phyloP scores from a whole-genome alignment of 2,797 vertebrate species.

The Sebastes cheni region DNA sequence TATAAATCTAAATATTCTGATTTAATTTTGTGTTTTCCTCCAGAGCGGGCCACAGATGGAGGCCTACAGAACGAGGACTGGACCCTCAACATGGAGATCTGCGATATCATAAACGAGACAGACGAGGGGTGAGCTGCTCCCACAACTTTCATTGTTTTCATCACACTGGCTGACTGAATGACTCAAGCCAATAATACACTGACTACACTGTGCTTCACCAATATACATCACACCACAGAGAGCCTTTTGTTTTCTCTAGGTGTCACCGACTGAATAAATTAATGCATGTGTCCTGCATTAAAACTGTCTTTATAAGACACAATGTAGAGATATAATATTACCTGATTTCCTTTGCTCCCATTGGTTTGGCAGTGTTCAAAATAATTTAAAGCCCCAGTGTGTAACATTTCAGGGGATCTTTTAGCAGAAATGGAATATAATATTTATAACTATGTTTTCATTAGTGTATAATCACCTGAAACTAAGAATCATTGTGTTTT shows the following conservation, averaged over 20 bases:
- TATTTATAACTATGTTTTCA: no score
- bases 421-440: no score
- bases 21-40: conserved; percentile 38
- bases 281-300: conserved; percentile 17
- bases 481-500: no score
- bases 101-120: conserved; percentile 98
- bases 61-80: conserved; percentile 97
- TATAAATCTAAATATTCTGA: not conserved
- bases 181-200: conserved; percentile 44
- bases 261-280: conserved; percentile 25
- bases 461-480: no score
- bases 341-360: not conserved
- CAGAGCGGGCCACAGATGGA: conserved; percentile 98
- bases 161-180: conserved; percentile 16
- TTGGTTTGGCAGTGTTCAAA: not conserved
- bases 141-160: conserved; percentile 32
- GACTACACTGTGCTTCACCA: conserved; percentile 25
- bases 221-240: conserved; percentile 23
- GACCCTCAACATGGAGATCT: conserved; percentile 99
- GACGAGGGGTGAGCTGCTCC: conserved; percentile 90
- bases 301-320: not conserved
- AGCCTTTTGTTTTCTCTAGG: conserved; percentile 52
- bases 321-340: not conserved
- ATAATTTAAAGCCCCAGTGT: not conserved
- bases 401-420: no score